Evolutionary conservation across 2,888 invertebrate species (phyloP).

Genomic region (Myopa tessellatipennis): DNA sequence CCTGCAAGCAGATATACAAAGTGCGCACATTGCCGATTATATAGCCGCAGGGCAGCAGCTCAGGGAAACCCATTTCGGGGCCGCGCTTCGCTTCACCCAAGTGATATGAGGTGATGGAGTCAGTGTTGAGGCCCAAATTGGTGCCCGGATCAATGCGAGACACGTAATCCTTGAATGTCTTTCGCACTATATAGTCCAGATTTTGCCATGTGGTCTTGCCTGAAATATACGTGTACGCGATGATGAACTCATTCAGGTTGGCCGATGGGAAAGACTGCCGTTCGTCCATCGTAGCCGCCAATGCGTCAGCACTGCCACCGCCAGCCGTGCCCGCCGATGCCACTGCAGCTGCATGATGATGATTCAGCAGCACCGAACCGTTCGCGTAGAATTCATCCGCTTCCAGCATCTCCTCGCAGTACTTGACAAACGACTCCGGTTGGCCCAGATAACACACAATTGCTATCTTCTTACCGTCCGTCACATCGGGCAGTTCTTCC

Average conservation of each 20-base stretch:
- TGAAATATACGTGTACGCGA: conserved; percentile 90
- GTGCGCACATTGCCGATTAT: conserved; percentile 88
- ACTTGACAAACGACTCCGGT: conserved; percentile 80
- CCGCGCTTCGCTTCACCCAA: conserved; percentile 89
- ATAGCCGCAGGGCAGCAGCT: conserved; percentile 93
- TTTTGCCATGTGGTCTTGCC: conserved; percentile 96
- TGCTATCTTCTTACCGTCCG: conserved; percentile 87
- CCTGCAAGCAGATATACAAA: conserved; percentile 89
- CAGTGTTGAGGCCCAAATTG: conserved; percentile 83
- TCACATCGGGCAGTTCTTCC: conserved; percentile 75
- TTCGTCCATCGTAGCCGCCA: conserved; percentile 49
- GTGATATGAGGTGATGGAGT: conserved; percentile 93
- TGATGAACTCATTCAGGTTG: conserved; percentile 80
- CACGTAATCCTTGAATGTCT: conserved; percentile 94
- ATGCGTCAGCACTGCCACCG: conserved; percentile 42
- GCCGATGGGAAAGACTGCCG: conserved; percentile 71
- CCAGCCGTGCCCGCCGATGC: conserved; percentile 51
- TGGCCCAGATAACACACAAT: conserved; percentile 90
- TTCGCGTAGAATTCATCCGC: conserved; percentile 75
- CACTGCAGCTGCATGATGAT: neutral
- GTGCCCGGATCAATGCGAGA: conserved; percentile 93
- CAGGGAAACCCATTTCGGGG: conserved; percentile 85
- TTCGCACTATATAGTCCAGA: conserved; percentile 88
- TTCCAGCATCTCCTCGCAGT: conserved; percentile 76
- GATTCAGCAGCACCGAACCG: conserved; percentile 69